Conservation (phyloP, 2,888 invertebrate genomes). For the Dromius quadrimaculatus region DNA sequence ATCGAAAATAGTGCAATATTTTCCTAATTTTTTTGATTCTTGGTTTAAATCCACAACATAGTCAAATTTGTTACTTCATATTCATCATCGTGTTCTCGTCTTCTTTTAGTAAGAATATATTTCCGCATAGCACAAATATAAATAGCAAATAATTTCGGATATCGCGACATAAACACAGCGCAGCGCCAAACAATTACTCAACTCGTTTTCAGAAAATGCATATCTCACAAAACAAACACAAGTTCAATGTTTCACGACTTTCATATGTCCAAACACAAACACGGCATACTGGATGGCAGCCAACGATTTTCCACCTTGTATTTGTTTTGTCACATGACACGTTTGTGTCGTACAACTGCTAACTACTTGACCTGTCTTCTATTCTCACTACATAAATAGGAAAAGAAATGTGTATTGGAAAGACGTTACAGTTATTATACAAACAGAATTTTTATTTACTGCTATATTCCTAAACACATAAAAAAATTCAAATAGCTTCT, state of each 20-base stretch:
- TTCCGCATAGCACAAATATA: too few species aligned
- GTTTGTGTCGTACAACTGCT: conserved; percentile 17
- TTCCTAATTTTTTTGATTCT: too few species aligned
- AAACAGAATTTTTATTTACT: too few species aligned
- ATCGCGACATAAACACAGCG: background rate
- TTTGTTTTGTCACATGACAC: conserved; percentile 40
- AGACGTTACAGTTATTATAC: background rate
- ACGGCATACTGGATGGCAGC: conserved; percentile 31
- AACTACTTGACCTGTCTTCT: conserved; percentile 25
- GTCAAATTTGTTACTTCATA: too few species aligned
- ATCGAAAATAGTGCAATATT: too few species aligned
- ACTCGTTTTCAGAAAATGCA: conserved; percentile 25
- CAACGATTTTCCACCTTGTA: conserved; percentile 19
- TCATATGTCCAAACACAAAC: background rate
- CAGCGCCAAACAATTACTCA: conserved; percentile 14
- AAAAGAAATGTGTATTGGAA: background rate
- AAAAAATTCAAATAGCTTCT: too few species aligned
- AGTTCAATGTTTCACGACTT: conserved; percentile 15
- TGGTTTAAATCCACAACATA: too few species aligned
- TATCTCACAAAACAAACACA: conserved; percentile 16
- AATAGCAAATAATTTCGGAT: background rate
- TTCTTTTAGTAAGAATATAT: too few species aligned
- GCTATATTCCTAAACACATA: too few species aligned
- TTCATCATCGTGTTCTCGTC: too few species aligned
- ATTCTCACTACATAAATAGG: conserved; percentile 6